Evolutionary conservation across 2,797 vertebrate genomes (phyloP), one percentile per base, ranked within the genome.

Genomic region (Fundulus diaphanus): DNA sequence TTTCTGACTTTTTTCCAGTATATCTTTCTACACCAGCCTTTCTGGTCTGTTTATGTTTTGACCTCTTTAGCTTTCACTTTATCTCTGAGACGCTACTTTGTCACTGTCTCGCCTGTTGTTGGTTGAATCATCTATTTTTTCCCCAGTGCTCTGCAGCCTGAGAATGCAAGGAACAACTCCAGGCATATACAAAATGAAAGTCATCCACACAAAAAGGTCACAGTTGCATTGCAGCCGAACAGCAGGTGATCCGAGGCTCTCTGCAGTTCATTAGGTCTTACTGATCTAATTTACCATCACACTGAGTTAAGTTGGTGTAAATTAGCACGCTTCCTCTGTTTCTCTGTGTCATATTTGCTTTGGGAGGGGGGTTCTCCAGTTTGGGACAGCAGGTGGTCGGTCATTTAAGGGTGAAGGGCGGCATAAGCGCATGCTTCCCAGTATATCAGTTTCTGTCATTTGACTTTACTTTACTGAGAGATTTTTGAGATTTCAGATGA

Each of bases 211-310:
- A n/a, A 24, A 63, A 75, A 57, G 22, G 52, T 44, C 33, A 70
- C 59, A 42, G 12, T 44, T 12, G n/a, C 72, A 54, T 68, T 67
- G 72, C 73, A 70, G 65, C 3, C 33, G 24, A 85, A 77, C 79
- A 61, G 80, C 84, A 84, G 87, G 87, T 78, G 88, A 83, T 85
- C 77, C 6, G 46, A 59, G 79, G 67, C 71, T 67, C 57, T 82
- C 46, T 61, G 37, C 56, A 79, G 88, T 85, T 87, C 85, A 88
- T 84, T 80, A 85, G 90, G 92, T 90, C 92, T 83, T 70, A 27
- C 86, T 93, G 93, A 94, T 93, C 87, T 90, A 90, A 94, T 94
- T 93, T 81, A 70, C 84, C 86, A 79, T 92, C 85, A 84, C 83
- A 54, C 54, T 73, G 79, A 86, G 79, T 85, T 84, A 79, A 89